Evolutionary conservation across 2,113 vertebrate genomes (phyloP), one percentile per base, ranked within the genome.

Genomic region (Actenoides lindsayi): DNA sequence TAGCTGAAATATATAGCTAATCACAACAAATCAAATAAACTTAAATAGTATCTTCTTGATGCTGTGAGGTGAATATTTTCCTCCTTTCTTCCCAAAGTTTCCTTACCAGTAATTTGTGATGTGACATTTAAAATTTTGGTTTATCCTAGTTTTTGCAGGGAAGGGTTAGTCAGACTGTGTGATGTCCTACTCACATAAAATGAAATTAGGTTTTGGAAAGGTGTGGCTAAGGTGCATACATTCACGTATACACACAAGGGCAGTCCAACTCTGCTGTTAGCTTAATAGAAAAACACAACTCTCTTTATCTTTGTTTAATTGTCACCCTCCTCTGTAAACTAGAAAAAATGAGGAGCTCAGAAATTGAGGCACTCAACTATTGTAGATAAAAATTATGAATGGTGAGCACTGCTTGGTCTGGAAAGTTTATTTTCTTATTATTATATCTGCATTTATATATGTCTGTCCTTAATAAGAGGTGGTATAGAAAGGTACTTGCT

Each of bases 171-270:
- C 10, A 50, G 13, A 30, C 17, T 67, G 4, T 64, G 19, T 70
- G 70, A 57, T 6, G 0, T 63, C 33, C 24, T 50, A 6, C 16
- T 76, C 17, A 11, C 33, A 64, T 21, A 89, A 80, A 1, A 1
- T 1, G 4, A 86, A 68, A 92, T 42, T 28, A n/a, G 31, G 33
- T 6, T 83, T 92, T 57, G 20, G 41, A 84, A 51, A 60, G 24
- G 3, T 35, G 10, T 2, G 2, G 25, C 6, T 1, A 0, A 6
- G 5, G 8, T 39, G 3, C 11, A 17, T 51, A 14, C 3, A 1
- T 56, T 13, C 9, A 3, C 9, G 13, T 27, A 15, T 21, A 21
- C 3, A 33, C 3, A 4, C 24, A 54, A 67, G 69, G 39, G 10
- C 5, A n/a, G 76, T 48, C 30, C 21, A 53, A 13, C 18, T 73